A percentile compares a stretch with the other conserved stretches of the same genome.
Conservation (phyloP, 2,113 vertebrate genomes). For the Mus pahari region DNA sequence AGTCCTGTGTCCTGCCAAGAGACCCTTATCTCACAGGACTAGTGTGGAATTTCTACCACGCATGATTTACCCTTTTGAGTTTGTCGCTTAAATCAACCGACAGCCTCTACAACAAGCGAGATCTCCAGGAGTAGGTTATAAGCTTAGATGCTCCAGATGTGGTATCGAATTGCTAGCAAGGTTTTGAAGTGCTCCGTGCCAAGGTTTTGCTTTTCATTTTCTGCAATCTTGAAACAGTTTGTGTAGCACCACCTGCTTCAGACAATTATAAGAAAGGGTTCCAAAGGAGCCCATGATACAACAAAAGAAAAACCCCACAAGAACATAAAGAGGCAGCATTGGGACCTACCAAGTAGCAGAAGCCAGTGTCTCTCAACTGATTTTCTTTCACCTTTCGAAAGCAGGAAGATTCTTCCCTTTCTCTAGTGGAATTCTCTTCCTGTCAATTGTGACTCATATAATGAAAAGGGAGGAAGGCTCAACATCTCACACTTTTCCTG, state of each 20-base stretch:
- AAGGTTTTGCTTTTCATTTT: slow-evolving; percentile 10
- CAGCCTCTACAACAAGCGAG: background rate
- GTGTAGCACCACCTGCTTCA: background rate
- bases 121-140: background rate
- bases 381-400: background rate
- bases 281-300: background rate
- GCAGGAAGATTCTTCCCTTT: background rate
- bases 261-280: background rate
- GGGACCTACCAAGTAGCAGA: background rate
- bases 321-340: background rate
- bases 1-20: background rate
- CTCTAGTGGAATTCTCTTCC: background rate
- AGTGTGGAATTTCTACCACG: background rate
- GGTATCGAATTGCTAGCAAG: background rate
- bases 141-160: background rate
- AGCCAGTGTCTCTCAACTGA: background rate
- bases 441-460: background rate
- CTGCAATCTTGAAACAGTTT: background rate
- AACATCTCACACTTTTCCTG: background rate
- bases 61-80: background rate
- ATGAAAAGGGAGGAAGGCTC: background rate
- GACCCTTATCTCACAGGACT: background rate
- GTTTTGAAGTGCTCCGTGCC: slow-evolving; percentile 11
- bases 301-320: background rate
- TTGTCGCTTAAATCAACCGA: background rate